phyloP scores from a whole-genome alignment of 2,113 vertebrate species.

The Eolophus roseicapilla region DNA sequence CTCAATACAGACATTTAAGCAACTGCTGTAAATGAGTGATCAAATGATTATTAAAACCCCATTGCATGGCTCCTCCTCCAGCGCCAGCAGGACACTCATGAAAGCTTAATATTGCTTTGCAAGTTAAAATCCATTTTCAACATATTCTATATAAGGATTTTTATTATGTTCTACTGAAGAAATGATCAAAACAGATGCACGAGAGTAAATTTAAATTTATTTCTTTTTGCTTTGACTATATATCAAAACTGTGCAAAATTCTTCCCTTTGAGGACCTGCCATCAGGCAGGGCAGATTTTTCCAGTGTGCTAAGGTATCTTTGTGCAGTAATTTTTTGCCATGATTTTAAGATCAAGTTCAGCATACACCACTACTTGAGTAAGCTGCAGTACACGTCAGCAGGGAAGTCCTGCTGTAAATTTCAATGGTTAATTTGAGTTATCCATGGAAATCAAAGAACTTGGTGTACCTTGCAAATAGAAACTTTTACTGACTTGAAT shows the following conservation, averaged over 20 bases:
- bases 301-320: constrained; percentile 6
- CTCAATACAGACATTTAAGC: constrained; percentile 74
- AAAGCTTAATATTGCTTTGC: not conserved
- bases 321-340: not conserved
- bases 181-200: not conserved
- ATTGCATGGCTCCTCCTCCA: constrained; percentile 63
- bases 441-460: not conserved
- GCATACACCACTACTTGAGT: not conserved
- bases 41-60: constrained; percentile 79
- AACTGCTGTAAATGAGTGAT: constrained; percentile 90
- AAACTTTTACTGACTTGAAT: not conserved
- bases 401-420: constrained; percentile 4
- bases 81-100: constrained; percentile 38
- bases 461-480: not conserved
- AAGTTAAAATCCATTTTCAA: constrained; percentile 36
- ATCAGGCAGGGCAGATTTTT: not conserved
- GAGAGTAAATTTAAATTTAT: not conserved
- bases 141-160: not conserved
- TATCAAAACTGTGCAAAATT: constrained; percentile 12
- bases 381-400: not conserved
- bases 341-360: not conserved
- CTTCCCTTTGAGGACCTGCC: not conserved
- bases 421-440: not conserved
- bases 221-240: not conserved
- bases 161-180: constrained; percentile 1